These are phyloP conservation scores for Tympanuchus pallidicinctus DNA, from an alignment of 2,113 vertebrate genomes.

Conservation along the genomic window DNA sequence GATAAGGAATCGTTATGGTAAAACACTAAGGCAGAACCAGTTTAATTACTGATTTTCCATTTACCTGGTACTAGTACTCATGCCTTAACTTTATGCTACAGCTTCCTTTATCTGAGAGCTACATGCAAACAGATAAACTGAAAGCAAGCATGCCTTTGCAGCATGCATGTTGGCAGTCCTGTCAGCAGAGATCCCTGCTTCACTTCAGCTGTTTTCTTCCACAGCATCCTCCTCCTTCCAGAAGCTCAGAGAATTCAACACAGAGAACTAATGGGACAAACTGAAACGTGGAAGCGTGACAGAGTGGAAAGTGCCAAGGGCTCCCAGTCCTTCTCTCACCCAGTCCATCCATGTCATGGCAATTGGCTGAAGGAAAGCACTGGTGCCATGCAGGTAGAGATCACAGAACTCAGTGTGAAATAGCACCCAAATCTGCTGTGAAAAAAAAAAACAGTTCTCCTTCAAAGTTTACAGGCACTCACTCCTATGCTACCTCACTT, in stretches of 20 bases:
- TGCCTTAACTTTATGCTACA: background rate
- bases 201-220: background rate
- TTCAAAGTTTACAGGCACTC: background rate
- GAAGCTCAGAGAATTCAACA: background rate
- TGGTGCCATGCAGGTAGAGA: background rate
- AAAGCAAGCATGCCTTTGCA: background rate
- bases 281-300: background rate
- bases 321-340: background rate
- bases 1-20: background rate
- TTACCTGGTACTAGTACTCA: background rate
- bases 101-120: background rate
- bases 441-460: background rate
- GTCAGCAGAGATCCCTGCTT: background rate
- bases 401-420: background rate
- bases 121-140: background rate
- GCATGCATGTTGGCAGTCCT: accelerated
- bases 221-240: background rate
- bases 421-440: background rate
- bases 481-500: background rate
- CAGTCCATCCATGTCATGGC: accelerated
- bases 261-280: background rate
- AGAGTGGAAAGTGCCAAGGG: background rate
- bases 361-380: background rate
- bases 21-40: background rate
- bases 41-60: background rate